Conservation (phyloP, 2,113 vertebrate species). For the Prochilodus magdalenae region DNA sequence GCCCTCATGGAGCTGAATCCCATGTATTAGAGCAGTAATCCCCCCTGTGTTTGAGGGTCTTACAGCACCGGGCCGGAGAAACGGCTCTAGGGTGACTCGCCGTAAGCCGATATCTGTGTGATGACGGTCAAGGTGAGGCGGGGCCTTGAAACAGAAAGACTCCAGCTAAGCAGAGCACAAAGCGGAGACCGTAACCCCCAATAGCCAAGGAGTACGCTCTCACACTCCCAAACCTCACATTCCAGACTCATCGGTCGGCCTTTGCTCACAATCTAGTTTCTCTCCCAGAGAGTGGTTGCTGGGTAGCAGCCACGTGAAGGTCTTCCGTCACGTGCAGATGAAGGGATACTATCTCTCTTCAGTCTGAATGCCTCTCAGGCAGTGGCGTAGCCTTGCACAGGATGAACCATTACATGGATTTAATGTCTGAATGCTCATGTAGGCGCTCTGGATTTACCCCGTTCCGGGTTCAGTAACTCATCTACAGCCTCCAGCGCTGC, state of each 20-base stretch:
- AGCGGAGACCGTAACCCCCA: not conserved
- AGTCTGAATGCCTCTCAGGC: not conserved
- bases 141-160: conserved; percentile 1
- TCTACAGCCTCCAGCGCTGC: not conserved
- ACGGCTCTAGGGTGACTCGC: not conserved
- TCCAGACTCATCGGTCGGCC: not conserved
- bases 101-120: conserved; percentile 11
- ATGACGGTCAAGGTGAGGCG: too few relatives aligned
- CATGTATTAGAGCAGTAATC: not conserved
- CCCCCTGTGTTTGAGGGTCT: not conserved
- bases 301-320: not conserved
- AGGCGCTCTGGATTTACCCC: not conserved
- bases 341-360: not conserved
- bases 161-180: too few relatives aligned
- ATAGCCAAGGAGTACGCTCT: not conserved
- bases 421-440: not conserved
- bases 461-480: not conserved
- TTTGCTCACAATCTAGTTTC: not conserved
- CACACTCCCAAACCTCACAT: not conserved
- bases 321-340: not conserved
- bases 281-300: not conserved
- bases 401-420: not conserved
- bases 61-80: not conserved
- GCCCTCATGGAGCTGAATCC: not conserved
- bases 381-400: not conserved